Evolutionary conservation across 2,797 vertebrate species (phyloP).

Genomic region (Rhabdophis nuchalis): DNA sequence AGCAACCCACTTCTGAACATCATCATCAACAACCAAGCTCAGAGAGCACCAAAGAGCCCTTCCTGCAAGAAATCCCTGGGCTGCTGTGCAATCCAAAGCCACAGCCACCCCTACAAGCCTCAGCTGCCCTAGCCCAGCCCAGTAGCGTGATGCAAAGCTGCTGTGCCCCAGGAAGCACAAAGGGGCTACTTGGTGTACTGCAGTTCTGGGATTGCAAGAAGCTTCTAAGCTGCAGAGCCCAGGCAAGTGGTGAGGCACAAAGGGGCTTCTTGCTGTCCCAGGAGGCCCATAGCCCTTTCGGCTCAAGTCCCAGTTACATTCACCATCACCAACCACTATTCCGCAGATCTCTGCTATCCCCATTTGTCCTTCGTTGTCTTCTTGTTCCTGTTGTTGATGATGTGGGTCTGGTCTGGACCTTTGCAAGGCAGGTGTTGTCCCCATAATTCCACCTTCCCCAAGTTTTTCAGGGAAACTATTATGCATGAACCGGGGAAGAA

Average conservation of each 20-base stretch:
- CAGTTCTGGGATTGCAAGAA: not conserved
- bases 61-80: not conserved
- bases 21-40: not conserved
- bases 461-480: not conserved
- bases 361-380: not conserved
- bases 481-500: not conserved
- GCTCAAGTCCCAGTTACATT: not conserved
- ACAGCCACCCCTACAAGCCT: not conserved
- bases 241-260: not conserved
- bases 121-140: not conserved
- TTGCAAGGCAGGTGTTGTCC: not conserved
- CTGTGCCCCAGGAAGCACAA: not conserved
- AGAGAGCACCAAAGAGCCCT: not conserved
- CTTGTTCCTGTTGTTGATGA: not conserved
- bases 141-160: not conserved
- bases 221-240: not conserved
- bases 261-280: not conserved
- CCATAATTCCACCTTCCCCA: not conserved
- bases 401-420: not conserved
- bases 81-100: not conserved
- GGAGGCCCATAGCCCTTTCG: fast-evolving
- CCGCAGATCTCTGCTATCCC: not conserved
- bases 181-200: not conserved
- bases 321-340: not conserved
- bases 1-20: too few species aligned